A percentile compares a stretch with the other conserved stretches of the same genome.
phyloP scores from a whole-genome alignment of 35 echinoderm and acorn worm species.

The Amphiura filiformis region DNA sequence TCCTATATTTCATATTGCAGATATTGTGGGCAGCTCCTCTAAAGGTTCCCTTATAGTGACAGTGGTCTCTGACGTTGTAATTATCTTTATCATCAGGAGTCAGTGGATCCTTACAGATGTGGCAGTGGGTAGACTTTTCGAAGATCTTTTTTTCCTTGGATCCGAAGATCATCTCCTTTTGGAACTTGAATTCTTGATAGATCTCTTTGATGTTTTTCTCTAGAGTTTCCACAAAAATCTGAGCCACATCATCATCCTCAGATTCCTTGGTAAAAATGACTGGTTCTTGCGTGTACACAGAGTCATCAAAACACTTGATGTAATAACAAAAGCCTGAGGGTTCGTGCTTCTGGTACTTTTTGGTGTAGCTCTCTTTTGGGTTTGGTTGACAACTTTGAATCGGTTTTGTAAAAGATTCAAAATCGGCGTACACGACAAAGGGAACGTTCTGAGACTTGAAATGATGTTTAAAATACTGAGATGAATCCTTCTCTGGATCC shows the following conservation, averaged over 20 bases:
- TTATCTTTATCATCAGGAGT: neutral
- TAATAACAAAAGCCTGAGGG: neutral
- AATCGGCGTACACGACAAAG: constrained; percentile 10
- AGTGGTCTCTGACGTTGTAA: neutral
- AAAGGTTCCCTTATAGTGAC: constrained; percentile 2
- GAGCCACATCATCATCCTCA: neutral
- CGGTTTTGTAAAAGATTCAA: constrained; percentile 14
- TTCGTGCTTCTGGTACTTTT: neutral
- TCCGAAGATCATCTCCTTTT: neutral
- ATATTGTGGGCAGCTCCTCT: neutral
- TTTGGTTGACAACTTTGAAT: neutral
- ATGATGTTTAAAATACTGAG: neutral
- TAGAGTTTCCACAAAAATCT: neutral
- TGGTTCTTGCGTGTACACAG: neutral
- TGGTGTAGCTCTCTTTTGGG: neutral
- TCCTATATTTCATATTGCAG: neutral
- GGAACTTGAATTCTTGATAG: neutral
- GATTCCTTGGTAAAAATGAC: neutral
- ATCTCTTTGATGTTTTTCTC: neutral
- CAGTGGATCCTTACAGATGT: neutral
- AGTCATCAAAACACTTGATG: constrained; percentile 6
- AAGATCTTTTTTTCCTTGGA: neutral
- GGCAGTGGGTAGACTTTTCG: neutral
- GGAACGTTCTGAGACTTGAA: neutral
- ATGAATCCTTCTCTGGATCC: neutral